phyloP scores from a whole-genome alignment of 2,888 invertebrate genomes.

The Acronicta alni region DNA sequence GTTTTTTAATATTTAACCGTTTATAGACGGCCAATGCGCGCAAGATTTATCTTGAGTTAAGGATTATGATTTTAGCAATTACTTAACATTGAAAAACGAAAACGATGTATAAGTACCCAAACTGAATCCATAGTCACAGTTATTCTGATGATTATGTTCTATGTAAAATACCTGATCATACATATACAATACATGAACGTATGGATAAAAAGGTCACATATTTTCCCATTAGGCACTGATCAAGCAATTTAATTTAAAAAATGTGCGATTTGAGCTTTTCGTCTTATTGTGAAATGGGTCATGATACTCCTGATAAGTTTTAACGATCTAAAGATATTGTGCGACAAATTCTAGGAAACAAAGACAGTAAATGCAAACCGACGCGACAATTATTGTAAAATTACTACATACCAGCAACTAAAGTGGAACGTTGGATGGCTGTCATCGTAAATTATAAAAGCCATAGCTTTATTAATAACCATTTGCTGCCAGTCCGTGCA shows the following conservation, averaged over 20 bases:
- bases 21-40: slow-evolving; percentile 23
- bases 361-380: slow-evolving; percentile 24
- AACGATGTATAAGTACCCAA: no score
- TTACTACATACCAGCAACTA: slow-evolving; percentile 37
- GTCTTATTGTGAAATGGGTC: not conserved
- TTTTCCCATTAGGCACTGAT: no score
- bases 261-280: not conserved
- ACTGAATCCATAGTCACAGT: no score
- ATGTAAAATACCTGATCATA: not conserved
- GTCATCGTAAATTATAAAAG: slow-evolving; percentile 50
- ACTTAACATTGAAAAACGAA: no score
- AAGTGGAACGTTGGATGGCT: slow-evolving; percentile 40
- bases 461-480: slow-evolving; percentile 41
- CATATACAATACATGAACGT: no score
- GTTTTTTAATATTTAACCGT: slow-evolving; percentile 31
- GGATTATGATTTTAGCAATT: no score
- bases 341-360: slow-evolving; percentile 34
- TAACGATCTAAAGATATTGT: slow-evolving; percentile 23
- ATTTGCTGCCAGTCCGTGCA: slow-evolving; percentile 14
- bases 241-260: no score
- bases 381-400: slow-evolving; percentile 45
- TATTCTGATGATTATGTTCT: not conserved
- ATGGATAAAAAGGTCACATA: no score
- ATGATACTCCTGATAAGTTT: slow-evolving; percentile 15
- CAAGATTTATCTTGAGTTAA: slow-evolving; percentile 5